Evolutionary conservation across 2,113 vertebrate species (phyloP).

Genomic region (Grammomys surdaster): DNA sequence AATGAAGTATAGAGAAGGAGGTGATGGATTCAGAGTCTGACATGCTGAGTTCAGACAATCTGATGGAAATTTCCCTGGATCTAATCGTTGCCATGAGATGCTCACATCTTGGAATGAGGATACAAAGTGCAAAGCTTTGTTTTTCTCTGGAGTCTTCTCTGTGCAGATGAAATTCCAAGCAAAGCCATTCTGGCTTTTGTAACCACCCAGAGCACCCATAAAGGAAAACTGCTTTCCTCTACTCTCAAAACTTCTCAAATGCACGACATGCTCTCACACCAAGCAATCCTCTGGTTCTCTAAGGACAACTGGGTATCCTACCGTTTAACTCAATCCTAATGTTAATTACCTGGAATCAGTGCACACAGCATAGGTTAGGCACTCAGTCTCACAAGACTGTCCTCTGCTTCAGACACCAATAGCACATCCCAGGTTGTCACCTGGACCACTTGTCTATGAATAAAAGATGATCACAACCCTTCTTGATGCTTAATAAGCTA

Average conservation of each 20-base stretch:
- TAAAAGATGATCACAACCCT: not conserved
- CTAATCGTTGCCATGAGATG: not conserved
- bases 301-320: not conserved
- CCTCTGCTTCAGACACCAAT: not conserved
- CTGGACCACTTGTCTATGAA: not conserved
- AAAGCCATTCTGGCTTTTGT: not conserved
- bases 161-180: slow-evolving; percentile 13
- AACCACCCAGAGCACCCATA: not conserved
- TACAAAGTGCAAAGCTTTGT: not conserved
- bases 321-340: not conserved
- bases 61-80: slow-evolving; percentile 10
- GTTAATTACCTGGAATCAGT: not conserved
- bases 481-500: not conserved
- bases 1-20: not conserved
- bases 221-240: not conserved
- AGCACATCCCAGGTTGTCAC: not conserved
- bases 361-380: not conserved
- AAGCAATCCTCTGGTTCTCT: not conserved
- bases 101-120: not conserved
- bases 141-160: slow-evolving; percentile 20
- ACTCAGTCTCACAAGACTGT: not conserved
- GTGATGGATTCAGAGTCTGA: not conserved
- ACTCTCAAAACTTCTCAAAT: not conserved
- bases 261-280: not conserved
- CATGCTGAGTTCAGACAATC: not conserved